A percentile compares a stretch with the other conserved stretches of the same genome.
phyloP scores from a whole-genome alignment of 2,113 vertebrate genomes.

The Cisticola juncidis region DNA sequence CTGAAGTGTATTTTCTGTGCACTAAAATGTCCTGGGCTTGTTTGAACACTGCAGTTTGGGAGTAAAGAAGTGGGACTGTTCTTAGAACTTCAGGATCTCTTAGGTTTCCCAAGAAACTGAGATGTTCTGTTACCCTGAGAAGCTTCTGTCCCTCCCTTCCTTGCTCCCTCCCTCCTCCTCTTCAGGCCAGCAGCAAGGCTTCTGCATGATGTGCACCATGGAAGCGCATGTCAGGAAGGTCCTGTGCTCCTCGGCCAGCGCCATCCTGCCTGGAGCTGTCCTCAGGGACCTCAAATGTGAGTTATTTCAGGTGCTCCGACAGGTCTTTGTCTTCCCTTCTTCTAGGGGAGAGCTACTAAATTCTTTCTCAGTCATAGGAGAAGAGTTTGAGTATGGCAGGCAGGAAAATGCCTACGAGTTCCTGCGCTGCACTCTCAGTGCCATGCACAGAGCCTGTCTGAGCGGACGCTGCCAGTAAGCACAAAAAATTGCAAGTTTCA shows the following conservation, averaged over 20 bases:
- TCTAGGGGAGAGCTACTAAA: background rate
- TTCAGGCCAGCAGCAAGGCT: background rate
- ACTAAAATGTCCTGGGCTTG: background rate
- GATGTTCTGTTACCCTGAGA: background rate
- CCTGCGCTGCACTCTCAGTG: constrained; percentile 84
- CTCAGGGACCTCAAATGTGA: background rate
- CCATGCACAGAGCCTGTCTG: constrained; percentile 93
- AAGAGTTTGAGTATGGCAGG: constrained; percentile 87
- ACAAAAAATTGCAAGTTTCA: background rate
- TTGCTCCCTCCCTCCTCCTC: background rate
- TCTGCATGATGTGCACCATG: background rate
- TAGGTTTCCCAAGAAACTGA: background rate
- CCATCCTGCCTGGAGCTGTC: background rate
- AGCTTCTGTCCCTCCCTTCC: background rate
- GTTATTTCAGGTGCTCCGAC: background rate
- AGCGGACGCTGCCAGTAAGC: constrained; percentile 81
- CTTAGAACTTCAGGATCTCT: background rate
- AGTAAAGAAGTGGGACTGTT: background rate
- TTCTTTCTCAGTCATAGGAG: constrained; percentile 81
- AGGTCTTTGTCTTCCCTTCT: background rate
- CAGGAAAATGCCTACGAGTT: constrained; percentile 92
- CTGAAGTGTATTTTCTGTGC: background rate
- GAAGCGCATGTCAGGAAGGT: background rate
- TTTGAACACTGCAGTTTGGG: background rate
- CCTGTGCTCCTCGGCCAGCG: background rate